A percentile compares a stretch with the other conserved stretches of the same genome.
These are phyloP conservation scores for Samia ricini DNA, from an alignment of 1,140 invertebrate genomes.

Conservation along the genomic window DNA sequence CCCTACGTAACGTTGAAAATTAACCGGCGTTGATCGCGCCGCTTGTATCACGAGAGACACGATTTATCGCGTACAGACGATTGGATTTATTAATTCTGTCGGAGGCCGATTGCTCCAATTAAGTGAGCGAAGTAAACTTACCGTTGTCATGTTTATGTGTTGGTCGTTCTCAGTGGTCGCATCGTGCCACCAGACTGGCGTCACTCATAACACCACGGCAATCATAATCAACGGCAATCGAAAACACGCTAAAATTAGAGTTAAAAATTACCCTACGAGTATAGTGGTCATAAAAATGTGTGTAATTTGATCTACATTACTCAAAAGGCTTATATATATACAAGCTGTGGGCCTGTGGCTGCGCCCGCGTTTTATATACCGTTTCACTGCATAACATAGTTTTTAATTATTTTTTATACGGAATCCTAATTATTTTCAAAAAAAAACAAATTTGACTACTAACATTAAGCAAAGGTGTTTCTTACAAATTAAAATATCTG, in stretches of 20 bases:
- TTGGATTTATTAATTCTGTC: conserved; percentile 63
- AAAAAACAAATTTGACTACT: too few species aligned
- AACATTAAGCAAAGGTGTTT: too few species aligned
- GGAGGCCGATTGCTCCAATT: conserved; percentile 55
- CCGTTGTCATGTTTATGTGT: conserved; percentile 45
- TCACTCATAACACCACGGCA: too few species aligned
- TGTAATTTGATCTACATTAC: too few species aligned
- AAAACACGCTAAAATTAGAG: background rate
- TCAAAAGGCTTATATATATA: too few species aligned
- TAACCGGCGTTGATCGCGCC: conserved; percentile 19
- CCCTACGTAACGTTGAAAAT: background rate
- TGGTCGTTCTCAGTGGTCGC: conserved; percentile 22
- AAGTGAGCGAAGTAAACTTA: conserved; percentile 57
- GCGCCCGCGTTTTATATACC: too few species aligned
- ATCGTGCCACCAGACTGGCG: conserved; percentile 30
- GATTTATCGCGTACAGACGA: conserved; percentile 46
- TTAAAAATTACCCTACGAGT: background rate
- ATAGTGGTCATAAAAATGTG: too few species aligned
- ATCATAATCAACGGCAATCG: background rate
- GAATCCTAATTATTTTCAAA: too few species aligned
- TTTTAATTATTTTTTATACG: too few species aligned
- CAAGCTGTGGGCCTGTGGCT: too few species aligned
- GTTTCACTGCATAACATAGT: too few species aligned
- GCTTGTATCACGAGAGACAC: conserved; percentile 25
- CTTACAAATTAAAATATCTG: too few species aligned